Percentiles rank a stretch among this genome's conserved stretches.
phyloP scores from a whole-genome alignment of 1,140 invertebrate genomes.

The Leptinotarsa lineolata region DNA sequence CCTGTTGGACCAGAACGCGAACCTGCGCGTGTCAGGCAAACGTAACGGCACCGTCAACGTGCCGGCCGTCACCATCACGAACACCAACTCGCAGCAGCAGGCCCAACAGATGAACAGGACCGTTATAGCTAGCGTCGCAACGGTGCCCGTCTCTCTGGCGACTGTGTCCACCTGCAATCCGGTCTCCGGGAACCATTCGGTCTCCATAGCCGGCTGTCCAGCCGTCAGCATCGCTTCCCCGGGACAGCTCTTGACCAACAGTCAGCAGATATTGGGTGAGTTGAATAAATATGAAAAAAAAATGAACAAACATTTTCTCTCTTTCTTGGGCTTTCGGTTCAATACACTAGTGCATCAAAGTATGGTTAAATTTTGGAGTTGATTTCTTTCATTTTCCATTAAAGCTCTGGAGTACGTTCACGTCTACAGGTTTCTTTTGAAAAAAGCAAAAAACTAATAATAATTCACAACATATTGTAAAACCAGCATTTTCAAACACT shows the following conservation, averaged over 20 bases:
- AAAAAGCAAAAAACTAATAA: too few relatives aligned
- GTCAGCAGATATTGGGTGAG: slow-evolving; percentile 55
- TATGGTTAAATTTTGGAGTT: too few relatives aligned
- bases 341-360: too few relatives aligned
- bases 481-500: too few relatives aligned
- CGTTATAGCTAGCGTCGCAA: slow-evolving; percentile 66
- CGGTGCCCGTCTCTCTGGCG: slow-evolving; percentile 68
- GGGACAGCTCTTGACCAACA: slow-evolving; percentile 57
- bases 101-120: slow-evolving; percentile 61
- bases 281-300: not conserved
- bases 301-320: too few relatives aligned
- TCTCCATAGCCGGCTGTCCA: slow-evolving; percentile 64
- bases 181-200: slow-evolving; percentile 54
- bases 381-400: too few relatives aligned
- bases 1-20: slow-evolving; percentile 79
- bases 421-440: too few relatives aligned
- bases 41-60: slow-evolving; percentile 61
- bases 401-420: too few relatives aligned
- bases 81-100: slow-evolving; percentile 60
- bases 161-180: slow-evolving; percentile 56
- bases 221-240: slow-evolving; percentile 66
- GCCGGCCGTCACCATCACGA: slow-evolving; percentile 64
- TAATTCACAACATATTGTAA: too few relatives aligned
- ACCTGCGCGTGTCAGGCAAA: slow-evolving; percentile 70
- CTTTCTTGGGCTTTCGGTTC: too few relatives aligned